Evolutionary conservation across 2,113 vertebrate genomes (phyloP).

Genomic region (Pangasianodon hypophthalmus): DNA sequence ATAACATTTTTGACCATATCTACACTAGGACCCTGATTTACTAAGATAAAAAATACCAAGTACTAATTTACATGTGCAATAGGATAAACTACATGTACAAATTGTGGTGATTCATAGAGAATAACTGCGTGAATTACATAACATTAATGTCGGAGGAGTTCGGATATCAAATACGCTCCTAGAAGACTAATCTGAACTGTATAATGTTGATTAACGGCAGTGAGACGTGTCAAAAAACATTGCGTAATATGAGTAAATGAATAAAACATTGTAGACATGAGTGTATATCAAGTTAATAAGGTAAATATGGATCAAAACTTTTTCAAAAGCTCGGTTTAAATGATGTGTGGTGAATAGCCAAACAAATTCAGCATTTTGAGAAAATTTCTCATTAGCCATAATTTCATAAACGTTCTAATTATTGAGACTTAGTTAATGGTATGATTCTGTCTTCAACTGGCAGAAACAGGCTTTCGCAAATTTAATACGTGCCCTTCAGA

Average conservation of each 20-base stretch:
- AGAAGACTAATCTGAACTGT: too few relatives aligned
- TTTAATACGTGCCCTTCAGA: neutral
- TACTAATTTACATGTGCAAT: too few relatives aligned
- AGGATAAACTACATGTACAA: too few relatives aligned
- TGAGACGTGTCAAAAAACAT: neutral
- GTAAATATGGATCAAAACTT: neutral
- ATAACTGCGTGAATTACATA: too few relatives aligned
- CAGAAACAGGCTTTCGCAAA: neutral
- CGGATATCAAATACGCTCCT: too few relatives aligned
- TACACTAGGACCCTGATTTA: too few relatives aligned
- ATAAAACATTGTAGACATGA: neutral
- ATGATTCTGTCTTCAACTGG: neutral
- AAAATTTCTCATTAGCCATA: too few relatives aligned
- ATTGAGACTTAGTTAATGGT: neutral
- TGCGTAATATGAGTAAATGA: neutral
- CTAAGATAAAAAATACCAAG: too few relatives aligned
- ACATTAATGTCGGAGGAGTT: too few relatives aligned
- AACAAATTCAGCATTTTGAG: neutral
- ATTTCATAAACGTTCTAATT: neutral
- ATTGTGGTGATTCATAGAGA: too few relatives aligned
- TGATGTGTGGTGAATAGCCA: neutral
- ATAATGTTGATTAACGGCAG: too few relatives aligned
- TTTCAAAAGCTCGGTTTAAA: neutral
- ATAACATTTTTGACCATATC: neutral
- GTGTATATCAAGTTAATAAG: neutral